A percentile compares a stretch with the other conserved stretches of the same genome.
Conservation (phyloP, 2,888 invertebrate species). For the Acrobasis consociella region DNA sequence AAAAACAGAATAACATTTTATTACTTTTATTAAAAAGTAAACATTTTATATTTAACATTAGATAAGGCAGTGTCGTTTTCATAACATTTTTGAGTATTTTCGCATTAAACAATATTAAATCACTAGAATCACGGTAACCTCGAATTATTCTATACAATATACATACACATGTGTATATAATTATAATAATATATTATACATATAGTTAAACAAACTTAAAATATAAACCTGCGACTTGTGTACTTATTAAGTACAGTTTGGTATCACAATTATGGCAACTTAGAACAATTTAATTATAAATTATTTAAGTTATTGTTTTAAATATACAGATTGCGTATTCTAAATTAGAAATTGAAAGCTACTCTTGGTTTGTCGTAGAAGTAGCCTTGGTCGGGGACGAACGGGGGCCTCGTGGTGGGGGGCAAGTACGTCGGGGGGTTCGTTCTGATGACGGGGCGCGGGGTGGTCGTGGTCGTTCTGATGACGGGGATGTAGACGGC, state of each 20-base stretch:
- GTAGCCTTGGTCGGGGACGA: constrained; percentile 66
- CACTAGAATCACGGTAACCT: constrained; percentile 55
- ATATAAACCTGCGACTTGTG: constrained; percentile 40
- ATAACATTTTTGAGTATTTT: constrained; percentile 72
- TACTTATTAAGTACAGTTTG: constrained; percentile 55
- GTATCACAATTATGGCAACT: constrained; percentile 79
- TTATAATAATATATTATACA: constrained; percentile 15
- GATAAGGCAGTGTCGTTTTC: constrained; percentile 75
- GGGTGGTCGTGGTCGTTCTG: constrained; percentile 28
- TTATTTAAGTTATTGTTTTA: constrained; percentile 39
- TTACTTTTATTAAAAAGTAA: constrained; percentile 51
- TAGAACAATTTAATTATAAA: constrained; percentile 38
- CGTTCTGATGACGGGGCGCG: constrained; percentile 29
- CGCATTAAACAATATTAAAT: constrained; percentile 48
- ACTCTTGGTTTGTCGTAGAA: constrained; percentile 73
- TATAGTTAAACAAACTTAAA: constrained; percentile 37
- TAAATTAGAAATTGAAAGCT: constrained; percentile 68
- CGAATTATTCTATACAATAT: constrained; percentile 29
- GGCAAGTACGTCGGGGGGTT: constrained; percentile 28
- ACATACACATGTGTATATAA: constrained; percentile 28
- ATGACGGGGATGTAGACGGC: neutral
- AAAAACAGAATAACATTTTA: constrained; percentile 18
- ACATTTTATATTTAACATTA: constrained; percentile 69
- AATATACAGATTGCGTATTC: constrained; percentile 29
- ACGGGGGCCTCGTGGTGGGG: constrained; percentile 51